Percentiles rank a stretch among this genome's conserved stretches.
phyloP scores from a whole-genome alignment of 2,888 invertebrate species.

The Watsonalla cultraria region DNA sequence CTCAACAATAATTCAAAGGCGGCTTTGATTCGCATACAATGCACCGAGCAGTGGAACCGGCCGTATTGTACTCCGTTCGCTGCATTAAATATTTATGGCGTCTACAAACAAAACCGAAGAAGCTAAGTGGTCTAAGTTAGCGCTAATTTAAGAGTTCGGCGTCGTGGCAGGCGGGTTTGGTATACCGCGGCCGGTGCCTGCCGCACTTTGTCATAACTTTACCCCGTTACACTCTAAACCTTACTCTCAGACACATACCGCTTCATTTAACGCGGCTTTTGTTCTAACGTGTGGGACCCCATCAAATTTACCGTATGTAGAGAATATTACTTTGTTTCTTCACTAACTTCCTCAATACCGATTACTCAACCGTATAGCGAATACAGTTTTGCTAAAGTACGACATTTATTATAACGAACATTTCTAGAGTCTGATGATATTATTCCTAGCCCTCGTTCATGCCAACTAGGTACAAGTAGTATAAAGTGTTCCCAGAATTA shows the following conservation, averaged over 20 bases:
- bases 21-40: slow-evolving; percentile 52
- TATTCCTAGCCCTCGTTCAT: no score
- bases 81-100: slow-evolving; percentile 68
- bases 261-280: slow-evolving; percentile 55
- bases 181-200: slow-evolving; percentile 34
- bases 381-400: background rate
- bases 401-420: no score
- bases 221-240: slow-evolving; percentile 35
- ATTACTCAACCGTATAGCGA: background rate
- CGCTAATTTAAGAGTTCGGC: slow-evolving; percentile 73
- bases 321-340: slow-evolving; percentile 3
- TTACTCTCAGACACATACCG: slow-evolving; percentile 35
- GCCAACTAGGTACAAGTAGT: no score
- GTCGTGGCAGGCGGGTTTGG: slow-evolving; percentile 32
- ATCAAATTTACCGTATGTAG: slow-evolving; percentile 35
- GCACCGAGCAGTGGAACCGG: slow-evolving; percentile 36
- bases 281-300: slow-evolving; percentile 42
- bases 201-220: slow-evolving; percentile 69
- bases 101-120: slow-evolving; percentile 73
- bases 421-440: no score
- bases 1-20: slow-evolving; percentile 42
- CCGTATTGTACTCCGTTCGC: slow-evolving; percentile 54
- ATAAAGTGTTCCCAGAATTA: no score
- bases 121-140: slow-evolving; percentile 73
- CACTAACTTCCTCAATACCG: slow-evolving; percentile 4